Evolutionary conservation across 2,797 vertebrate genomes (phyloP), one percentile per base, ranked within the genome.

Genomic region (Lithobates sylvaticus): DNA sequence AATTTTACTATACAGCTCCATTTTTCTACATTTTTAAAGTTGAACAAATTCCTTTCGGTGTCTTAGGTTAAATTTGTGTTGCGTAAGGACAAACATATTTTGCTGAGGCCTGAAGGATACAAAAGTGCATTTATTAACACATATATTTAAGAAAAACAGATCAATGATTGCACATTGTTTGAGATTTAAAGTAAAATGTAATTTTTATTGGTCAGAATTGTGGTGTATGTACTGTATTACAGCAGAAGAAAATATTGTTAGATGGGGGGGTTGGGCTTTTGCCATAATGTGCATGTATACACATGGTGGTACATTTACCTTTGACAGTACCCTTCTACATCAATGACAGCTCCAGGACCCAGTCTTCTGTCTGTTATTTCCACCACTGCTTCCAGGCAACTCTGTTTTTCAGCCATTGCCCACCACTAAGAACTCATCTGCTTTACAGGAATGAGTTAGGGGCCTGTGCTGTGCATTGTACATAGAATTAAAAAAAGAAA

Each of bases 1-100:
- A 44, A 78, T 74, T 87, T 83, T 83, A 75, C 81, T 84, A 79
- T 81, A 79, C 47, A 58, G 36, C 18, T 34, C 8, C 64, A 64
- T 79, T 83, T 87, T 32, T 78, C n/a, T 69, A 15, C 74, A 50
- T 42, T 74, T 23, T 44, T 69, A 69, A 42, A 67, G 58, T 82
- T 78, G 64, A 65, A 47, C 68, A 77, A 67, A 84, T 74, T 75
- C 44, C 75, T 44, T 77, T 74, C 34, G 54, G 44, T 65, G 68
- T 39, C 64, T 78, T 78, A 54, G 44, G 32, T 65, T 36, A 61
- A 58, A 84, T 39, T 27, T 58, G 50, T 72, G 23, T n/a, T 23
- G 26, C 32, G 26, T 12, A 42, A 36, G 12, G 8, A 39, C 23
- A 27, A 81, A 39, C 69, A 6, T 39, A 18, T 61, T 61, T 61